Base-by-base conservation (phyloP, 2,797 vertebrate species). In the Dallia pectoralis region DNA sequence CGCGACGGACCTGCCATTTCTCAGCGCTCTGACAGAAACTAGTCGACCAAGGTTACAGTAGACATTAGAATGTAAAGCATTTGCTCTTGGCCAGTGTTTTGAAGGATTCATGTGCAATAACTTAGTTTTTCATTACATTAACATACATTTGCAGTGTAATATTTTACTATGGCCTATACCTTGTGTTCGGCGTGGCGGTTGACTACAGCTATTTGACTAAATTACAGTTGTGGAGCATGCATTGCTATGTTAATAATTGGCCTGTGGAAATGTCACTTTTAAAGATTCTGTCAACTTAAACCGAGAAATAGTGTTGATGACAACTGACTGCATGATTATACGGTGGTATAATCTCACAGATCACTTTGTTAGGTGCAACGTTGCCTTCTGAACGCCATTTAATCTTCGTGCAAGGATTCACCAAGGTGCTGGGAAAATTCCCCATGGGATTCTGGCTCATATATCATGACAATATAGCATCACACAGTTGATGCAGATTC, bases 141-240 rank as follows among this genome's bases (percentile, higher is more conserved):
- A 84, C 87, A 91, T 91, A 91, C 88, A 87, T 90, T 79, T 85
- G 82, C 88, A 82, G 84, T 88, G 75, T 85, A 78, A 84, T 80
- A 81, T 89, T 85, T 87, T 86, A n/a, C 78, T 81, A 83, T 81
- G 62, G 81, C 78, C 79, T 80, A 22, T 77, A 79, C 79, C 84
- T 48, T 76, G 79, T 87, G 86, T 88, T 92, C 86, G 88, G 84
- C 77, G 9, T 85, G 77, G 84, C 77, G 70, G 77, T 91, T 91
- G 87, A 88, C 91, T 89, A 89, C 72, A 79, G 64, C 74, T 69
- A 77, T 77, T 79, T 87, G 87, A 88, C 86, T 71, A 51, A 53
- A 89, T 91, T 88, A 84, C 84, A 69, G 63, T 78, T 74, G 84
- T 71, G 83, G 82, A 81, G 79, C 69, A 80, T 87, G 14, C 81